Conservation (phyloP, 2,888 invertebrate genomes). For the Tetranychus piercei region DNA sequence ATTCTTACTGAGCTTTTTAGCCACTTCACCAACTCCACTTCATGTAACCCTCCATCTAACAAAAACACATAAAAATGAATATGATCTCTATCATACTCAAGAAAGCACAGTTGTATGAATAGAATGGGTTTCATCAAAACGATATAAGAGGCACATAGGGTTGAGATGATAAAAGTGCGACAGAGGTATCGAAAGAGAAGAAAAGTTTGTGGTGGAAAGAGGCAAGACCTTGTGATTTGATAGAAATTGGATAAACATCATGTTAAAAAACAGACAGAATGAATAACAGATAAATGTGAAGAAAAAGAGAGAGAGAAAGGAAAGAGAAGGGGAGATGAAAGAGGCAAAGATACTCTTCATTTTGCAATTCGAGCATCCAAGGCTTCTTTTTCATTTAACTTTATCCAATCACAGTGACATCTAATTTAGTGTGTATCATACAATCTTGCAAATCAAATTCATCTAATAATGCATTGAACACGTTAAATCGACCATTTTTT, state of each 20-base stretch:
- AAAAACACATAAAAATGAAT: neutral
- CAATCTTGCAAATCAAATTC: neutral
- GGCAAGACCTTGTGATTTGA: slow-evolving; percentile 6
- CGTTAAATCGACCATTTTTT: neutral
- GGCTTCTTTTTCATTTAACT: neutral
- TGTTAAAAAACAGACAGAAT: neutral
- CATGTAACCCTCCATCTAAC: neutral
- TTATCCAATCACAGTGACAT: neutral
- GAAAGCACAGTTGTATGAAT: neutral
- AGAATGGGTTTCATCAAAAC: neutral
- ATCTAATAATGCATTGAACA: neutral
- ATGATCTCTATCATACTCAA: neutral
- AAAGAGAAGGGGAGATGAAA: neutral
- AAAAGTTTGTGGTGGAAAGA: slow-evolving; percentile 1
- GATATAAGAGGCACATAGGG: slow-evolving; percentile 1
- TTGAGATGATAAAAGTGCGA: slow-evolving; percentile 3
- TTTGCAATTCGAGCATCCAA: neutral
- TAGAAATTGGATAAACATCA: slow-evolving; percentile 7
- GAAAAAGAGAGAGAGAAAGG: neutral
- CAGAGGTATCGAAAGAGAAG: neutral
- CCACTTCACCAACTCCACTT: neutral
- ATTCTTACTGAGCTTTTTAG: neutral
- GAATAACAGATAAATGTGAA: slow-evolving; percentile 4
- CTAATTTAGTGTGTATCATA: neutral
- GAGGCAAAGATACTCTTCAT: neutral